Conservation (phyloP, 2,113 vertebrate species). For the Anolis sagrei region DNA sequence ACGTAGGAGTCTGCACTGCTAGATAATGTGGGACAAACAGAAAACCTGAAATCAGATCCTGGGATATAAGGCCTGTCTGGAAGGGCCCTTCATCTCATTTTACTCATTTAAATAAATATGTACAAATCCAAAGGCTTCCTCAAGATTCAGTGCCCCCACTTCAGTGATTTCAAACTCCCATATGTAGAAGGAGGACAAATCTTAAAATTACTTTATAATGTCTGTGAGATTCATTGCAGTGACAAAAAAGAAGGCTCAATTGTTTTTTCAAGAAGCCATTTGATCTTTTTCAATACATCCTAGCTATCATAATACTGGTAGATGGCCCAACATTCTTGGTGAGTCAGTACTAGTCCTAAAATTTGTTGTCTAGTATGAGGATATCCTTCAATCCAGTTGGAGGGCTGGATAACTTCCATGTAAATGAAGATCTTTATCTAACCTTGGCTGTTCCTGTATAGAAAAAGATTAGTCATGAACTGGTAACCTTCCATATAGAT, state of each 20-base stretch:
- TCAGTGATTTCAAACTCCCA: not conserved
- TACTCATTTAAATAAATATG: not conserved
- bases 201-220: not conserved
- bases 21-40: too few relatives aligned
- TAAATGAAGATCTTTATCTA: not conserved
- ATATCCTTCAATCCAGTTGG: not conserved
- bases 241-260: not conserved
- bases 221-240: not conserved
- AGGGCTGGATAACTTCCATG: not conserved
- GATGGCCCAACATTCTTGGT: not conserved
- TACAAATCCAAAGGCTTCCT: constrained; percentile 8
- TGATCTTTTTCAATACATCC: not conserved
- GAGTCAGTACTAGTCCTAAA: not conserved
- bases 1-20: too few relatives aligned
- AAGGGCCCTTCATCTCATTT: too few relatives aligned
- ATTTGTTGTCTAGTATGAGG: not conserved
- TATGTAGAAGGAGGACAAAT: not conserved
- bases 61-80: too few relatives aligned
- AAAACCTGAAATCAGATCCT: too few relatives aligned
- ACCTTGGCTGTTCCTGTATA: not conserved
- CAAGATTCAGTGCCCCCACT: not conserved
- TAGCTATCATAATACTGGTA: not conserved
- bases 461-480: not conserved
- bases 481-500: not conserved
- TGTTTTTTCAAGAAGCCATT: constrained; percentile 4